These are phyloP conservation scores for Urocolius indicus DNA, from an alignment of 2,113 vertebrate genomes.

Conservation along the genomic window DNA sequence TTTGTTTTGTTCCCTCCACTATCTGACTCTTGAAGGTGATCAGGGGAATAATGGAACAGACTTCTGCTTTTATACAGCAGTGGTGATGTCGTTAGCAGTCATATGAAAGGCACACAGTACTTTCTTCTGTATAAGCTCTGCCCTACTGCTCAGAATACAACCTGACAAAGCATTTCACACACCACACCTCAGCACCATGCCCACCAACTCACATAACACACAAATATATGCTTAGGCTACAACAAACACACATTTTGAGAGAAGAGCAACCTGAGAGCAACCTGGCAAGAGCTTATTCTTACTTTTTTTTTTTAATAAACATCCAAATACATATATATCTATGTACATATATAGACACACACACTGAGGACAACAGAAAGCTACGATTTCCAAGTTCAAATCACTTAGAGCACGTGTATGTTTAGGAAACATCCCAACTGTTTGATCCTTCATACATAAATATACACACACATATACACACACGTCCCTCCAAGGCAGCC, in stretches of 20 bases:
- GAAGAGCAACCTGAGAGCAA: neutral
- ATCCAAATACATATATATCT: neutral
- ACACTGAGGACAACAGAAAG: neutral
- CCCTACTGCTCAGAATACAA: neutral
- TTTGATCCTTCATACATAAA: neutral
- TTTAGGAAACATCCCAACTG: neutral
- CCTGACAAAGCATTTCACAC: neutral
- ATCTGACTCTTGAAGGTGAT: neutral
- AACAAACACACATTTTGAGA: neutral
- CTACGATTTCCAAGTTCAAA: neutral
- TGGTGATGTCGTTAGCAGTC: neutral
- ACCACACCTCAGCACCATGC: neutral
- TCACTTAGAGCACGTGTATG: neutral
- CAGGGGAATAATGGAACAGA: neutral
- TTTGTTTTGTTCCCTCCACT: neutral
- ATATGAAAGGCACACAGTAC: neutral
- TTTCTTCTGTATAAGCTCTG: neutral
- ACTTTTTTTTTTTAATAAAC: neutral
- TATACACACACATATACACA: neutral
- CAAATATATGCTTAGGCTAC: neutral
- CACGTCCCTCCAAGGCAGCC: neutral
- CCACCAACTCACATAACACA: neutral
- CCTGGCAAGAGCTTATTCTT: neutral
- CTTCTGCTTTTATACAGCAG: neutral
- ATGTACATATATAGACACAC: fast-evolving